Conservation (phyloP, 2,888 invertebrate species). For the Sialis fuliginosa region DNA sequence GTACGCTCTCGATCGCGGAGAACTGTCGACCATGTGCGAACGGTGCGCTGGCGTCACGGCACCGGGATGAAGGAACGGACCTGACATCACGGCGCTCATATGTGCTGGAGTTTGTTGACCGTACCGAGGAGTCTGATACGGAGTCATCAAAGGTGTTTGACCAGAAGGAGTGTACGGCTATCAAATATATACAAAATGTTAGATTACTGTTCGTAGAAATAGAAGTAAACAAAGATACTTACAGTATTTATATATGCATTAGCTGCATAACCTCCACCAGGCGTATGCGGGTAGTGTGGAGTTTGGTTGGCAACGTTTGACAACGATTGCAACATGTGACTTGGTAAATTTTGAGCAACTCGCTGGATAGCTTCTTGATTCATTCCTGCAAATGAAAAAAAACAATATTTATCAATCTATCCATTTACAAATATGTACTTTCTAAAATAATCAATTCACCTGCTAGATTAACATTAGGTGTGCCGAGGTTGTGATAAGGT, state of each 20-base stretch:
- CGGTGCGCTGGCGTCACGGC: conserved; percentile 29
- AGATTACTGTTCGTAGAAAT: neutral
- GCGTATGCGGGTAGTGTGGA: conserved; percentile 55
- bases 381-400: conserved; percentile 26
- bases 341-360: conserved; percentile 50
- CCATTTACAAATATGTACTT: neutral
- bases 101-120: conserved; percentile 30
- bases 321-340: conserved; percentile 50
- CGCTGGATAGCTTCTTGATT: conserved; percentile 50
- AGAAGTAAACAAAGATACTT: conserved; percentile 11
- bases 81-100: conserved; percentile 20
- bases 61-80: conserved; percentile 39
- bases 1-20: conserved; percentile 11
- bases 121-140: conserved; percentile 59
- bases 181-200: conserved; percentile 5
- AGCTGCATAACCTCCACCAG: conserved; percentile 41
- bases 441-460: conserved; percentile 12
- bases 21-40: conserved; percentile 24
- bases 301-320: conserved; percentile 55
- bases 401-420: conserved; percentile 7
- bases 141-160: conserved; percentile 89
- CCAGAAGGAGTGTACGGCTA: conserved; percentile 78
- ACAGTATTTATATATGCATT: conserved; percentile 59
- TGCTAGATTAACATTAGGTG: conserved; percentile 21
- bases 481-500: conserved; percentile 22